phyloP scores from a whole-genome alignment of 2,113 vertebrate genomes.

The Cynopterus brachyotis region DNA sequence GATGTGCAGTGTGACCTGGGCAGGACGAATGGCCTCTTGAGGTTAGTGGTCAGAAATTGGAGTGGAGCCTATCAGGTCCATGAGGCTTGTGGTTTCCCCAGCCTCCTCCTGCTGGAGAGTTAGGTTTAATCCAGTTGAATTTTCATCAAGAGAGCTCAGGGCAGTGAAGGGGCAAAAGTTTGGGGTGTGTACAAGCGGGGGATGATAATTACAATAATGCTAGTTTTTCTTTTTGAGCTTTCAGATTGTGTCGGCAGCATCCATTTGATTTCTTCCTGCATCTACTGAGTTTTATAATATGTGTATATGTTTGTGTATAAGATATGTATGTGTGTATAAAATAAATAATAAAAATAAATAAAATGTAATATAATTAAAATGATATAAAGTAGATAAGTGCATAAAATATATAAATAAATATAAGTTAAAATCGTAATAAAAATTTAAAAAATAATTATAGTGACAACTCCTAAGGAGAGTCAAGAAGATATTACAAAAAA shows the following conservation, averaged over 20 bases:
- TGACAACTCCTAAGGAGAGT: neutral
- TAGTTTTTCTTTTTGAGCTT: neutral
- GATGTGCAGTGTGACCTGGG: neutral
- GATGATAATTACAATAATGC: neutral
- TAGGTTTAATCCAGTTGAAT: too few relatives aligned
- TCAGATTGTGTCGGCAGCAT: neutral
- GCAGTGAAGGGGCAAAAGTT: neutral
- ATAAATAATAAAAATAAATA: neutral
- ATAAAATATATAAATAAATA: neutral
- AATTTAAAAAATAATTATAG: neutral
- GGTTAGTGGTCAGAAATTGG: neutral
- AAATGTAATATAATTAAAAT: neutral
- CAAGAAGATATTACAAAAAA: neutral
- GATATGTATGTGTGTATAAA: neutral
- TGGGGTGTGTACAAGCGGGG: too few relatives aligned
- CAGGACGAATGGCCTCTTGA: neutral
- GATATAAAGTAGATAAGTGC: neutral
- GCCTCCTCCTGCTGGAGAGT: neutral
- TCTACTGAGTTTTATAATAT: neutral
- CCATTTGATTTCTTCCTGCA: neutral
- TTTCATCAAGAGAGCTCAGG: neutral
- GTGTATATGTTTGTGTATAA: neutral
- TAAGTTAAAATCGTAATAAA: neutral
- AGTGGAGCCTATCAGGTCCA: neutral
- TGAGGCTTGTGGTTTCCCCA: neutral